These are phyloP conservation scores for Anisognathus igniventris DNA, from an alignment of 2,797 vertebrate species.

Conservation along the genomic window DNA sequence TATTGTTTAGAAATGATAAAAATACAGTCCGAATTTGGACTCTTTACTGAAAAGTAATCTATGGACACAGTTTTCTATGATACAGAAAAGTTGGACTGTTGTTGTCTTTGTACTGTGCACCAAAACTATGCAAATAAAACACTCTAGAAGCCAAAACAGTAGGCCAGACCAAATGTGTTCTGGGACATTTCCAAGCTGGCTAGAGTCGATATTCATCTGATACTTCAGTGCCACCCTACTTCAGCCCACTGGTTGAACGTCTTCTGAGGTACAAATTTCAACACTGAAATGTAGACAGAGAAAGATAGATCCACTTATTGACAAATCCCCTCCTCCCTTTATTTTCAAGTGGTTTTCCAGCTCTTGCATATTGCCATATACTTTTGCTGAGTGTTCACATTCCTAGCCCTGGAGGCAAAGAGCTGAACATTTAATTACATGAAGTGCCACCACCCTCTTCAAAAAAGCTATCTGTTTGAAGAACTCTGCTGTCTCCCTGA, in stretches of 20 bases:
- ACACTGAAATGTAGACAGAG: fast-evolving
- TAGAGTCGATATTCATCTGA: neutral
- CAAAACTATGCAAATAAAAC: neutral
- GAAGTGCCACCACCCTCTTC: neutral
- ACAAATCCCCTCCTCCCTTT: neutral
- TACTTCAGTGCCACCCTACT: neutral
- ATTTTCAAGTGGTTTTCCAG: neutral
- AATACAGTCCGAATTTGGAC: neutral
- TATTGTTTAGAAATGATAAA: slow-evolving; percentile 5
- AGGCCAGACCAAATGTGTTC: neutral
- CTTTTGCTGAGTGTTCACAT: neutral
- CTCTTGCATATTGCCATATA: neutral
- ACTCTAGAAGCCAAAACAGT: neutral
- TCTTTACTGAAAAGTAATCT: neutral
- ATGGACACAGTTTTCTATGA: neutral
- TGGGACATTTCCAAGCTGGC: neutral
- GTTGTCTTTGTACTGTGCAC: neutral
- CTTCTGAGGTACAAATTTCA: neutral
- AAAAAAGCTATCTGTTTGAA: neutral
- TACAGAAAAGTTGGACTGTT: neutral
- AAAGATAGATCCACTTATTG: neutral
- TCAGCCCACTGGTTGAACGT: neutral
- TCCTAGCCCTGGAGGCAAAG: neutral
- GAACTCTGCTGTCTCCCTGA: neutral
- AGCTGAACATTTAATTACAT: neutral